Base-by-base conservation (phyloP, 2,888 invertebrate genomes). In the Imbricaverruca yamaguchii region DNA sequence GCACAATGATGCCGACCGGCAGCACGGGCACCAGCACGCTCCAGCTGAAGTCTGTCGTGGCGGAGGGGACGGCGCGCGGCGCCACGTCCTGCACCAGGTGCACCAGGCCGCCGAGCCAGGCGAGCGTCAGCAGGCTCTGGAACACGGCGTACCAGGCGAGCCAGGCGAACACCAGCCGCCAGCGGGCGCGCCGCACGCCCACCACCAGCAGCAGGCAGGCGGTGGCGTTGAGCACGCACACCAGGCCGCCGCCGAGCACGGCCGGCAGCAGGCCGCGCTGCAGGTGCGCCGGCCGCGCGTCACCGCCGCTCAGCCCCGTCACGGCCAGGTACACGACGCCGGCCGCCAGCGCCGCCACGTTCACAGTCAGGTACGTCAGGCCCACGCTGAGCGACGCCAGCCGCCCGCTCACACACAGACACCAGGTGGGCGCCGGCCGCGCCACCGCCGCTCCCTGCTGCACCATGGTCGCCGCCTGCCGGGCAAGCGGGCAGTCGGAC, bases 1-100 rank as follows among this genome's bases (percentile, higher is more conserved):
- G 53, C 74, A 55, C 74, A 55, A 74, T 74, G n/a, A 74, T 74
- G 53, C 74, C 74, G 18, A 74, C 74, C 53, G 74, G 74, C 74
- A 74, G 53, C 74, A 55, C 21, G 55, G 74, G 74, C 74, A 55
- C 55, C 53, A 74, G 74, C 55, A 74, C 74, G 18, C 53, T 18
- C 74, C 74, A 74, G 74, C 74, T 55, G 74, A 74, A 74, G 15
- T 53, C 74, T 21, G 23, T 55, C 21, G 53, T 21, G 55, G 18
- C 55, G 55, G 55, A 10, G 55, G 74, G 74, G 2, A 10, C 53
- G 9, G 23, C 21, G 18, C 23, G 21, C 21, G 74, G 74, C 53
- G 74, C 74, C 74, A 74, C 74, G 6, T 9, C 55, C 13, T 18
- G 53, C 13, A 55, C 21, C 55, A 74, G 74, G 55, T 74, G 74